Conservation (phyloP, 2,797 vertebrate species). For the Selene dorsalis region DNA sequence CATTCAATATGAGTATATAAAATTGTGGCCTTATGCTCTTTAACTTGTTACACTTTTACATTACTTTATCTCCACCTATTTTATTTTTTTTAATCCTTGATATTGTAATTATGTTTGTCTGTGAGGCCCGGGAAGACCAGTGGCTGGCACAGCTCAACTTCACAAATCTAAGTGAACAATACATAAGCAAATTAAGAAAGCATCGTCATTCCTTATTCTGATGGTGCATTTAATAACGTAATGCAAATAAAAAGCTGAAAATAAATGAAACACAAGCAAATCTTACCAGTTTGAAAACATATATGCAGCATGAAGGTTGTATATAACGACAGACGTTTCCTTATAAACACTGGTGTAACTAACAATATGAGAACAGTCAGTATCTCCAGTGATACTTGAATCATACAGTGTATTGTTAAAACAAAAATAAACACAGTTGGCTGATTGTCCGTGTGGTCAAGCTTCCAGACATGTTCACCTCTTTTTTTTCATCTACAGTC, state of each 20-base stretch:
- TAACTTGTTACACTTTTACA: neutral
- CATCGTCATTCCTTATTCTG: neutral
- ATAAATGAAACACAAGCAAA: neutral
- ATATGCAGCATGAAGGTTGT: neutral
- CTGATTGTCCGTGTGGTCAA: slow-evolving; percentile 2
- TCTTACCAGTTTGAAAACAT: neutral
- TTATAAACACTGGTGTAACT: neutral
- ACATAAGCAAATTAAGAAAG: neutral
- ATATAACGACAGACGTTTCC: neutral
- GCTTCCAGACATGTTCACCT: neutral
- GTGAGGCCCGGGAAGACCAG: neutral
- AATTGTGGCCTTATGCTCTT: neutral
- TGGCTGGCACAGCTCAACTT: neutral
- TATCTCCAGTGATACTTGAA: neutral
- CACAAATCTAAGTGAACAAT: neutral
- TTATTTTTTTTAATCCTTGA: neutral
- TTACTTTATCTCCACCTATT: neutral
- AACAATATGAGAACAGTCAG: neutral
- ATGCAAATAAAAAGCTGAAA: neutral
- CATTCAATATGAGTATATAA: neutral
- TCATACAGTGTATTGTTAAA: neutral
- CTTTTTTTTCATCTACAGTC: neutral
- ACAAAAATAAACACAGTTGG: slow-evolving; percentile 6
- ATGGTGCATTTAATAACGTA: neutral
- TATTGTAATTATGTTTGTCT: slow-evolving; percentile 1